Percentiles rank a stretch among this genome's conserved stretches.
phyloP scores from a whole-genome alignment of 2,113 vertebrate species.

The Cinclus cinclus region DNA sequence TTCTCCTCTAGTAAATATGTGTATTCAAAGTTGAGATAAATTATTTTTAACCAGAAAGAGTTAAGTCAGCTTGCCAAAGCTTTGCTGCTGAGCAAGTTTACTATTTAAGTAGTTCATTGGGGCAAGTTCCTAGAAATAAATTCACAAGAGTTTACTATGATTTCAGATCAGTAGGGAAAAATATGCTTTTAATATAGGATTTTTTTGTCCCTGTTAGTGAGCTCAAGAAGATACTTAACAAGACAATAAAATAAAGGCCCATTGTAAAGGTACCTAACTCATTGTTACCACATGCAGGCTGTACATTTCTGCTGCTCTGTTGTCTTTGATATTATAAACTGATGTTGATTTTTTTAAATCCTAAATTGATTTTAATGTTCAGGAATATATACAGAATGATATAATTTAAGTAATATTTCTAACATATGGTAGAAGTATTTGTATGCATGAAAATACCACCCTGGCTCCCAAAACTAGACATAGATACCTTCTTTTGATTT shows the following conservation, averaged over 20 bases:
- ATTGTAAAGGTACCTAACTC: constrained; percentile 70
- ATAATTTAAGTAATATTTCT: constrained; percentile 35
- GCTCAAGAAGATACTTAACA: constrained; percentile 29
- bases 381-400: constrained; percentile 2
- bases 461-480: constrained; percentile 23
- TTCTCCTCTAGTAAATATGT: neutral
- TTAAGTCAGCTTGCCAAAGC: constrained; percentile 3
- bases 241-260: constrained; percentile 60
- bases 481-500: constrained; percentile 43
- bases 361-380: neutral
- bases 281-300: constrained; percentile 58
- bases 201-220: constrained; percentile 18
- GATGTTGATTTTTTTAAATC: neutral
- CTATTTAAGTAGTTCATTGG: constrained; percentile 54
- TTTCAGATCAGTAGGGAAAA: constrained; percentile 43
- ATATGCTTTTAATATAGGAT: constrained; percentile 24
- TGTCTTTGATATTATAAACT: constrained; percentile 24
- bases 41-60: constrained; percentile 41
- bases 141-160: neutral
- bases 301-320: constrained; percentile 42
- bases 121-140: neutral
- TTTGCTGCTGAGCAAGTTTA: constrained; percentile 41
- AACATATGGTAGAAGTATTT: constrained; percentile 29
- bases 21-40: neutral
- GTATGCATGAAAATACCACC: neutral